Evolutionary conservation across 2,113 vertebrate genomes (phyloP), one percentile per base, ranked within the genome.

Genomic region (Petrocephalus microphthalmus): DNA sequence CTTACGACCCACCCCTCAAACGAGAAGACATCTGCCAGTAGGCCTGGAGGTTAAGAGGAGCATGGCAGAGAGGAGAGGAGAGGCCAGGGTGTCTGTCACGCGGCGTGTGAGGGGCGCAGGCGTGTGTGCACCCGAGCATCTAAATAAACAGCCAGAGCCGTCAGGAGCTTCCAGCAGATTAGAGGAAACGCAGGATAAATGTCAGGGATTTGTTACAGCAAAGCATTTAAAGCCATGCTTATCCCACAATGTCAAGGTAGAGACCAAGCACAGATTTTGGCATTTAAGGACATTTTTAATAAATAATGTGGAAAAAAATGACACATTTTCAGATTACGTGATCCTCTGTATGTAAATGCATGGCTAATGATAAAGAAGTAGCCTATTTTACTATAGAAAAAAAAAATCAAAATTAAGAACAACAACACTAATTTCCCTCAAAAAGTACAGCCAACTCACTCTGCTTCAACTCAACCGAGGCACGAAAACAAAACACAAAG

Each of bases 271-370:
- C 92, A 91, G 89, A 93, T 60, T 91, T 92, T 93, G 93, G 93
- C 96, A 96, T 96, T 97, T 96, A 95, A 96, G 96, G 96, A 97
- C 95, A 95, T 96, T 96, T 97, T 96, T 97, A 96, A 97, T 97
- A 97, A 97, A 97, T 97, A 97, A 97, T 96, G 95, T 96, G 96
- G 96, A 97, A 96, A 94, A 94, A 87, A 89, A 96, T 95, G 95
- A 96, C 96, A 94, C 96, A 95, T 87, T 89, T 96, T 96, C 92
- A 95, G 96, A 96, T 96, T 96, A 97, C 95, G 96, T 94, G 92
- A 96, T 95, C 95, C 93, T 96, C 95, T 94, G 94, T 96, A 97
- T 96, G 96, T 94, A 97, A 97, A 97, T 96, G 96, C 95, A 96
- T 96, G 95, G 95, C 95, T 96, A 97, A 96, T 92, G 95, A 96